A percentile compares a stretch with the other conserved stretches of the same genome.
Evolutionary conservation across 2,888 invertebrate species (phyloP).

Genomic region (Nomada ferruginata): DNA sequence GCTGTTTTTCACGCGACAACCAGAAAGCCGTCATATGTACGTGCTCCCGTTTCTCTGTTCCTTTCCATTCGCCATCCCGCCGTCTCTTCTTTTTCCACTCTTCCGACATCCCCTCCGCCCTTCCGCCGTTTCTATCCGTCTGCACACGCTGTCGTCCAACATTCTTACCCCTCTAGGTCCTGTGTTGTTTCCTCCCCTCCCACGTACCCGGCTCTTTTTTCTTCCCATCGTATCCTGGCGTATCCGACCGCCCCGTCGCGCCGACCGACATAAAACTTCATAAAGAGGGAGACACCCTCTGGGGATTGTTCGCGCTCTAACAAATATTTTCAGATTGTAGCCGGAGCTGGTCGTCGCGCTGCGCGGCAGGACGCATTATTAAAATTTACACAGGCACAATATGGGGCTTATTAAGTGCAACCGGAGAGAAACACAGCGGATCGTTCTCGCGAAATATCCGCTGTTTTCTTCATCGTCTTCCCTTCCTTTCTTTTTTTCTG

Average conservation of each 20-base stretch:
- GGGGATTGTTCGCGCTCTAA: conserved; percentile 63
- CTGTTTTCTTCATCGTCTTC: neutral
- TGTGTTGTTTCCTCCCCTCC: conserved; percentile 25
- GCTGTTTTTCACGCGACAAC: conserved; percentile 46
- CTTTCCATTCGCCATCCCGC: conserved; percentile 18
- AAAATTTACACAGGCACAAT: conserved; percentile 67
- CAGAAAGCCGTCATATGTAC: conserved; percentile 48
- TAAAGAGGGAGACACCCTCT: conserved; percentile 67
- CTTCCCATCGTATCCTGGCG: conserved; percentile 35
- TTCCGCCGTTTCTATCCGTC: conserved; percentile 10
- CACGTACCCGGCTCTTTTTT: conserved; percentile 3
- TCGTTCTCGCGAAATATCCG: conserved; percentile 33
- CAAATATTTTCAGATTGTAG: conserved; percentile 72
- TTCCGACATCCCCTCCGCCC: conserved; percentile 6
- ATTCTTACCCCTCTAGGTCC: conserved; percentile 44
- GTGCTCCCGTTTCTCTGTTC: conserved; percentile 33
- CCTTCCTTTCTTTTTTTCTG: neutral
- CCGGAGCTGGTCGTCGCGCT: conserved; percentile 35
- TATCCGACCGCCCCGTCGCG: conserved; percentile 52
- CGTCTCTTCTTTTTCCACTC: conserved; percentile 9
- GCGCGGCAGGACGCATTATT: conserved; percentile 61
- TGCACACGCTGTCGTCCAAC: conserved; percentile 50
- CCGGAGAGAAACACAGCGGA: neutral
- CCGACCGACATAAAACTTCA: conserved; percentile 72
- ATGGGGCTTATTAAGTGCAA: conserved; percentile 63